Conservation (phyloP, 2,888 invertebrate species). For the Lepidochitona cinerea region DNA sequence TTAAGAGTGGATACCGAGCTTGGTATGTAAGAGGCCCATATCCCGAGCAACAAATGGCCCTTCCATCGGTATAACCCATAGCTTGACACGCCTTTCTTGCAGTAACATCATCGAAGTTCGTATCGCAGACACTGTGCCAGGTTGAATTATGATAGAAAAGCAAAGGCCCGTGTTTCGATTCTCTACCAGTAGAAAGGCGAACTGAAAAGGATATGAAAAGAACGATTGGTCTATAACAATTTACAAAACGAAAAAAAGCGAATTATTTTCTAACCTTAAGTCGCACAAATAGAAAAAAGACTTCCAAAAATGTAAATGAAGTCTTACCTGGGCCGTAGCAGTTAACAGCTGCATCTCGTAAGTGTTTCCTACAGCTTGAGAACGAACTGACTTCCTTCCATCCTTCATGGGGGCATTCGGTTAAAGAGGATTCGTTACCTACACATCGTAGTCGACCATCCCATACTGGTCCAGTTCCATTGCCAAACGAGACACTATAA, state of each 20-base stretch:
- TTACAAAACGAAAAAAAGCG: too few relatives aligned
- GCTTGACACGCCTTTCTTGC: conserved; percentile 53
- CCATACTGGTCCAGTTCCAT: conserved; percentile 52
- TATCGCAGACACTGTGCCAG: conserved; percentile 55
- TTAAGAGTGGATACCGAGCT: conserved; percentile 22
- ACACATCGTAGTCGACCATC: conserved; percentile 50
- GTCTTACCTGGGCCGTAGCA: conserved; percentile 54
- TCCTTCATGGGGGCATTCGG: conserved; percentile 56
- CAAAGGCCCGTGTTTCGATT: conserved; percentile 49
- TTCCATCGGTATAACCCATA: conserved; percentile 52
- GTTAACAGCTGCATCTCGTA: conserved; percentile 50
- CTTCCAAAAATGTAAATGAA: not conserved
- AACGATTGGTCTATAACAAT: not conserved
- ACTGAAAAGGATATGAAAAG: conserved; percentile 34
- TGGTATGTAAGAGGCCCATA: conserved; percentile 31
- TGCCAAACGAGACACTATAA: conserved; percentile 31
- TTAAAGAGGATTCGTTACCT: conserved; percentile 48
- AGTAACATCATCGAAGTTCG: conserved; percentile 52
- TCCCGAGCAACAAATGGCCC: conserved; percentile 56
- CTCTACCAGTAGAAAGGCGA: conserved; percentile 41
- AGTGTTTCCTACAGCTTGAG: conserved; percentile 41
- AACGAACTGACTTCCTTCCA: conserved; percentile 36
- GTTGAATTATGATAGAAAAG: conserved; percentile 38
- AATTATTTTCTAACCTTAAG: too few relatives aligned
- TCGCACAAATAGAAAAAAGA: not conserved